A percentile compares a stretch with the other conserved stretches of the same genome.
These are phyloP conservation scores for Euglossa dilemma DNA, from an alignment of 1,140 invertebrate species.

Conservation along the genomic window DNA sequence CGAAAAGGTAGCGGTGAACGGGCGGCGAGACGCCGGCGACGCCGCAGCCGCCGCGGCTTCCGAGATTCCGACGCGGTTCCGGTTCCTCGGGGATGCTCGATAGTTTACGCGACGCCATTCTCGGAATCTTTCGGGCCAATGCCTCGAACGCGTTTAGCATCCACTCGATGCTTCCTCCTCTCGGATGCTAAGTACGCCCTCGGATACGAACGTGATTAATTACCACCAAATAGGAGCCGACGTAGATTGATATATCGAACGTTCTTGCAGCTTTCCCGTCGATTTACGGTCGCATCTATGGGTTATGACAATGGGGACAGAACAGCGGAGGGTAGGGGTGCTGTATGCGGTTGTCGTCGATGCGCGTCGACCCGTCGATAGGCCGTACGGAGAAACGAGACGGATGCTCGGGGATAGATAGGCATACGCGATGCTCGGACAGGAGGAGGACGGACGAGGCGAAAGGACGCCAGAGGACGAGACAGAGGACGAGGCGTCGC, in stretches of 20 bases:
- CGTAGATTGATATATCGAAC: slow-evolving; percentile 79
- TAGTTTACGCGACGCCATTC: slow-evolving; percentile 66
- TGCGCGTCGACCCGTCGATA: slow-evolving; percentile 54
- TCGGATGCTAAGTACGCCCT: slow-evolving; percentile 77
- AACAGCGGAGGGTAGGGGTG: slow-evolving; percentile 47
- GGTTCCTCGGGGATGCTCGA: slow-evolving; percentile 37
- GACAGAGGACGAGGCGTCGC: too few relatives aligned
- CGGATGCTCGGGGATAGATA: slow-evolving; percentile 1
- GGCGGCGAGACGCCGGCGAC: not conserved
- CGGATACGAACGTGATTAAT: slow-evolving; percentile 78
- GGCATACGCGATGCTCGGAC: not conserved
- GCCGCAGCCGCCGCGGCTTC: too few relatives aligned
- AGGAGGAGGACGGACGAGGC: not conserved
- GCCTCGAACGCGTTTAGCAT: slow-evolving; percentile 50
- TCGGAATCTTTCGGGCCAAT: slow-evolving; percentile 52
- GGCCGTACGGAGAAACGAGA: slow-evolving; percentile 26
- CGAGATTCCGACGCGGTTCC: not conserved
- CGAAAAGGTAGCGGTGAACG: not conserved
- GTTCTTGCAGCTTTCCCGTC: slow-evolving; percentile 74
- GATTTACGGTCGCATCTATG: slow-evolving; percentile 78
- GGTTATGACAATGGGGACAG: slow-evolving; percentile 76
- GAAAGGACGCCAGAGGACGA: too few relatives aligned
- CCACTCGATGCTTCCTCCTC: slow-evolving; percentile 35
- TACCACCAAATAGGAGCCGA: slow-evolving; percentile 79
- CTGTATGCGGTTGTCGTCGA: slow-evolving; percentile 49